Evolutionary conservation across 2,888 invertebrate species (phyloP).

Genomic region (Parnassius smintheus): DNA sequence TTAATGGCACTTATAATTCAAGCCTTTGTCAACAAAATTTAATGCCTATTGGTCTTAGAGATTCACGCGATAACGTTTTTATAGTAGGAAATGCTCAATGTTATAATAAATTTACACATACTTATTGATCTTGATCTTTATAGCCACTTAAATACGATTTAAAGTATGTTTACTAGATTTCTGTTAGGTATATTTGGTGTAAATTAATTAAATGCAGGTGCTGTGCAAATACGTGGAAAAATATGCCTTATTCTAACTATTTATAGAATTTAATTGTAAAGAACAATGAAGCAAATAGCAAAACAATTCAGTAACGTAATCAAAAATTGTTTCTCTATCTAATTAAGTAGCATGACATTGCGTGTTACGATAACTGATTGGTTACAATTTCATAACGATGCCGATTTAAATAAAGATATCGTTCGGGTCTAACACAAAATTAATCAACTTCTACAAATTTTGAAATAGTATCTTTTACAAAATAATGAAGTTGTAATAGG

Average conservation of each 20-base stretch:
- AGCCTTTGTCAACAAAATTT: constrained; percentile 38
- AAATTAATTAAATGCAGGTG: constrained; percentile 17
- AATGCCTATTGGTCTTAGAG: constrained; percentile 21
- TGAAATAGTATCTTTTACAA: constrained; percentile 15
- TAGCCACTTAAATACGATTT: not conserved
- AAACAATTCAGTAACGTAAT: constrained; percentile 3
- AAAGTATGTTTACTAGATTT: not conserved
- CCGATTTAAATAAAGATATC: constrained; percentile 19
- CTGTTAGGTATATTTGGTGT: constrained; percentile 13
- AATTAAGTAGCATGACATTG: constrained; percentile 23
- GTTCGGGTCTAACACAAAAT: not conserved
- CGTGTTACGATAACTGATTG: constrained; percentile 16
- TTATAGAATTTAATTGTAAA: constrained; percentile 1
- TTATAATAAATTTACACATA: constrained; percentile 1
- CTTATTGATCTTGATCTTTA: constrained; percentile 3
- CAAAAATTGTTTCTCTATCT: constrained; percentile 7
- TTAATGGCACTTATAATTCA: constrained; percentile 44
- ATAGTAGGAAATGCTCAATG: constrained; percentile 5
- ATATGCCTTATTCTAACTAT: not conserved
- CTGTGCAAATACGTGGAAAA: not conserved
- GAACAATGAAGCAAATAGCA: not conserved
- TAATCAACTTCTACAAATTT: constrained; percentile 12
- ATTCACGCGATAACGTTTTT: constrained; percentile 20
- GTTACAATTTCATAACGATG: constrained; percentile 6
- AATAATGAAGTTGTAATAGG: constrained; percentile 8